Evolutionary conservation across 2,888 invertebrate species (phyloP).

Genomic region (Euplexia lucipara): DNA sequence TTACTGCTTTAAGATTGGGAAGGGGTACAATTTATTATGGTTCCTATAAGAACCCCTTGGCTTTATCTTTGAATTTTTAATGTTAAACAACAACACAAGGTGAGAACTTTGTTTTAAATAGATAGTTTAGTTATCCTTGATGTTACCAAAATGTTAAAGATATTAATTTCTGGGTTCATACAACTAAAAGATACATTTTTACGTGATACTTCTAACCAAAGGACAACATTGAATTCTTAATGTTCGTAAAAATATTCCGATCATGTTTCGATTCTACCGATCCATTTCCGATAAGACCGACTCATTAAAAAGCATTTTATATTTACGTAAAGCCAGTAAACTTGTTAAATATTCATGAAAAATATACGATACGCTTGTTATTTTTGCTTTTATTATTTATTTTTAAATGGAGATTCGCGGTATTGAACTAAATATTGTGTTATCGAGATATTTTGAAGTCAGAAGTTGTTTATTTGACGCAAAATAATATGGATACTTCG

Average conservation of each 20-base stretch:
- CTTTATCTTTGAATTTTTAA: neutral
- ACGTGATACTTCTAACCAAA: slow-evolving; percentile 30
- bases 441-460: slow-evolving; percentile 13
- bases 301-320: slow-evolving; percentile 78
- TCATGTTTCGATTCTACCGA: slow-evolving; percentile 80
- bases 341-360: slow-evolving; percentile 81
- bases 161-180: neutral
- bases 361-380: slow-evolving; percentile 58
- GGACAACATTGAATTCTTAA: slow-evolving; percentile 48
- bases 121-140: no score
- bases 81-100: neutral
- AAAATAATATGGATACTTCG: slow-evolving; percentile 12
- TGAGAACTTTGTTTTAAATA: no score
- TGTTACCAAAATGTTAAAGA: neutral
- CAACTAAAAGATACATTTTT: neutral
- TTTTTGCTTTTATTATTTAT: slow-evolving; percentile 63
- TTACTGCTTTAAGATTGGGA: neutral
- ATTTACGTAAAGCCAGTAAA: slow-evolving; percentile 83
- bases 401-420: slow-evolving; percentile 38
- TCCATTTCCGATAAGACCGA: slow-evolving; percentile 76
- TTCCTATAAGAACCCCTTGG: slow-evolving; percentile 14
- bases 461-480: slow-evolving; percentile 10
- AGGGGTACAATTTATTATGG: slow-evolving; percentile 18
- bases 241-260: slow-evolving; percentile 75
- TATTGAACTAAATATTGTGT: slow-evolving; percentile 8